Base-by-base conservation (phyloP, 2,888 invertebrate genomes). In the Mimumesa dahlbomi region DNA sequence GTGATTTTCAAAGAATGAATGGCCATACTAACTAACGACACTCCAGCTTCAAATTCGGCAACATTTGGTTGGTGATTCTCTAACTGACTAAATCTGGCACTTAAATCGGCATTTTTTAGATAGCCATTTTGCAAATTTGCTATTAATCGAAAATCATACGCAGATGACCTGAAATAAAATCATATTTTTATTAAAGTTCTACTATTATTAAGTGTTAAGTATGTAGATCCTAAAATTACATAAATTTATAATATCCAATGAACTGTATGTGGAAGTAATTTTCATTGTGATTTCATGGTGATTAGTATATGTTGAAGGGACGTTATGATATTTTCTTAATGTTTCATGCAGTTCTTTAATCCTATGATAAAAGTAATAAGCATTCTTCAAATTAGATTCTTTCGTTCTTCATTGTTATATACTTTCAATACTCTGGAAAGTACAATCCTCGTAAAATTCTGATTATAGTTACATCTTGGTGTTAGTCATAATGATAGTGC, bases 1-100 rank as follows among this genome's bases (percentile, higher is more conserved):
- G 95, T 94, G 49, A 96, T 89, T 90, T 94, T 94, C 21, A 96
- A 90, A 52, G 93, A 94, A 81, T 93, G 93, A 81, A 95, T 92
- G 13, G 91, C 90, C 85, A 93, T 91, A 0, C 93, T 94, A 64
- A 93, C 90, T 72, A 93, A 91, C 77, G 93, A 93, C 81, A 94
- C 94, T 0, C 93, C 94, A 49, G 93, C 92, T 67, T 92, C 88
- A 88, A 95, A 94, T 89, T 94, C 93, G 0, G 95, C 95, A 29
- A 94, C 91, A 54, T 91, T 90, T 0, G 93, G 92, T 85, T 93
- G 93, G 68, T 90, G 91, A 79, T 93, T 93, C 88, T 95, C 95
- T 42, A 97, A 86, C 36, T 93, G 92, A 0, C 93, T 92, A 70
- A 97, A 90, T 31, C 92, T 90, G 0, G 90, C 88, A 79, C 93